Base-by-base conservation (phyloP, 2,113 vertebrate species). In the Phrynosoma platyrhinos region DNA sequence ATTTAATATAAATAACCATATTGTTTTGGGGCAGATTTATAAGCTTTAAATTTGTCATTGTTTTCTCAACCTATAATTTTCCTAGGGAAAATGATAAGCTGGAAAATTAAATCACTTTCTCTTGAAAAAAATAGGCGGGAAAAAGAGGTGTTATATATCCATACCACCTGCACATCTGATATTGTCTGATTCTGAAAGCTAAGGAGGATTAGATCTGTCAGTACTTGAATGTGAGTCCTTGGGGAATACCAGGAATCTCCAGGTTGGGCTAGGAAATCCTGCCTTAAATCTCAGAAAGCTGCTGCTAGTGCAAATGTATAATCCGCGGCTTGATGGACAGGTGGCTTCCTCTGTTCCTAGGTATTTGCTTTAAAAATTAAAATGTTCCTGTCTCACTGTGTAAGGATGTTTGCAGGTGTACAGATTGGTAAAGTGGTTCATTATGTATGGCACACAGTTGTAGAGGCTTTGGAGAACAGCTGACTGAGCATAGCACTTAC, bases 381-480 rank as follows among this genome's bases (percentile, higher is more conserved):
- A 85, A 52, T 69, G 2, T 23, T 36, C 68, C 2, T 58, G n/a
- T 55, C 77, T n/a, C 8, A 40, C 32, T 78, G 30, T 64, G 4
- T 52, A 81, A 74, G 36, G 71, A 72, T 36, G 36, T 62, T 81
- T 55, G 81, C 13, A 30, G 86, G 64, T 82, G 74, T 36, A 14
- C 82, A 25, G 52, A 80, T 88, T 86, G 76, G 52, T n/a, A 75
- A 27, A 64, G 16, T 55, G 62, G 62, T 84, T 88, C 76, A 77
- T 85, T 85, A 87, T 58, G 74, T 85, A 87, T 58, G 74, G 90
- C 79, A 64, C 55, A 55, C 30, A 78, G 40, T 23, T 10, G 88
- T 86, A 6, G 77, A 89, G 79, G 72, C 42, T 84, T 83, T 91
- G 64, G 42, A 88, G 81, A 87, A 58, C n/a, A 55, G 5, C 25